These are phyloP conservation scores for Megalopta genalis DNA, from an alignment of 1,140 invertebrate species.

Conservation along the genomic window DNA sequence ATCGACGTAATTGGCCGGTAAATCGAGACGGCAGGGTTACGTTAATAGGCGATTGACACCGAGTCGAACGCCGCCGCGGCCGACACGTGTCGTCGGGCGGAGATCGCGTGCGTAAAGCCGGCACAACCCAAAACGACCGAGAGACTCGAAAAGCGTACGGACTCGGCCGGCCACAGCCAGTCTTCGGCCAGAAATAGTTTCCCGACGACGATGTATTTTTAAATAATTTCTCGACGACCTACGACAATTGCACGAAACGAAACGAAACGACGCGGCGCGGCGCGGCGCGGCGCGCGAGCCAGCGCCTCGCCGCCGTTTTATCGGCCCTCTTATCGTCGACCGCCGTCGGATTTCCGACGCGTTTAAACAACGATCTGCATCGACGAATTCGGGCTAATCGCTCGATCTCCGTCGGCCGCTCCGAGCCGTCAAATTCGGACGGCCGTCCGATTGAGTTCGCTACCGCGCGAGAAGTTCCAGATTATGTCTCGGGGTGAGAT, in stretches of 20 bases:
- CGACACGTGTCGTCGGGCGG: constrained; percentile 39
- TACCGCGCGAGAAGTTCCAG: no score
- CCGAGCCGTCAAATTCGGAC: no score
- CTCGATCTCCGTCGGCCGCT: no score
- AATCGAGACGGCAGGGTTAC: constrained; percentile 26
- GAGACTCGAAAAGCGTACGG: constrained; percentile 2
- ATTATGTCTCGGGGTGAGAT: no score
- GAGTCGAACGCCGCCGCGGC: neutral
- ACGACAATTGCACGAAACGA: constrained; percentile 40
- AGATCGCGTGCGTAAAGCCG: constrained; percentile 31
- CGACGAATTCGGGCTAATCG: neutral
- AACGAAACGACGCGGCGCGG: neutral
- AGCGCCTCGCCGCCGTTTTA: no score
- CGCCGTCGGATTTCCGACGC: no score
- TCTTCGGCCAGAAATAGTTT: constrained; percentile 42
- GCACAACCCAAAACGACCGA: constrained; percentile 10
- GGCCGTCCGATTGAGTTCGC: no score
- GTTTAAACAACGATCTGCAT: neutral
- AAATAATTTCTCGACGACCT: constrained; percentile 53
- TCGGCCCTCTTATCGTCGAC: neutral
- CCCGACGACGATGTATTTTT: constrained; percentile 35
- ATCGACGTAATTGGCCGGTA: constrained; percentile 14
- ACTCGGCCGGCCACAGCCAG: neutral
- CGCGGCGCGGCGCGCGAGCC: no score
- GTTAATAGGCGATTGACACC: constrained; percentile 44